Conservation (phyloP, 2,888 invertebrate species). For the Cepaea hortensis region DNA sequence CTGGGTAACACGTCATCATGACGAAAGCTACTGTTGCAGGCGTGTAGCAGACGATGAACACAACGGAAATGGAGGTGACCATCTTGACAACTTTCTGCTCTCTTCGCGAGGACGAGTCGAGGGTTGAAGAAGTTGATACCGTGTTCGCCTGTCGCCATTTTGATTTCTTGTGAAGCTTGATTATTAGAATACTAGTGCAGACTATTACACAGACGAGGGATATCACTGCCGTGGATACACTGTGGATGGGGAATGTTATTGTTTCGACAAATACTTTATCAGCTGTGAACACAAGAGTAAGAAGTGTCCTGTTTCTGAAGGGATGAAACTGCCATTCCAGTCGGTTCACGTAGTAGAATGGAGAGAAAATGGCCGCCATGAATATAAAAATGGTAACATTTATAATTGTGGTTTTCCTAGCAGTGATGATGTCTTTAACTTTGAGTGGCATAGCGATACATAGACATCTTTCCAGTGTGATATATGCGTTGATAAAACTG, state of each 20-base stretch:
- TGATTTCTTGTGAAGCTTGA: slow-evolving; percentile 8
- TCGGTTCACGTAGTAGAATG: slow-evolving; percentile 24
- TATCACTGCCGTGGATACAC: neutral
- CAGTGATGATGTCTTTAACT: neutral
- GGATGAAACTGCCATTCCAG: slow-evolving; percentile 8
- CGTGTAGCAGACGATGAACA: slow-evolving; percentile 21
- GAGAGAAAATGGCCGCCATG: slow-evolving; percentile 14
- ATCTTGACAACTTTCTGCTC: slow-evolving; percentile 12
- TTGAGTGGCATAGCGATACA: slow-evolving; percentile 16
- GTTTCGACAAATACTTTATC: slow-evolving; percentile 23
- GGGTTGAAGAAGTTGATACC: neutral
- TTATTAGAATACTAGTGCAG: neutral
- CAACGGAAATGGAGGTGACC: slow-evolving; percentile 5
- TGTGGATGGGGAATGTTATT: slow-evolving; percentile 6
- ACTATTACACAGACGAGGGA: neutral
- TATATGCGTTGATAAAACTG: slow-evolving; percentile 6
- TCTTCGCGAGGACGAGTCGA: neutral
- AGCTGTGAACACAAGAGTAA: neutral
- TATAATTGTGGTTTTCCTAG: neutral
- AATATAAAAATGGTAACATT: slow-evolving; percentile 4
- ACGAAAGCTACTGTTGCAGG: slow-evolving; percentile 9
- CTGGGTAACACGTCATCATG: neutral
- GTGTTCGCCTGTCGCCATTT: slow-evolving; percentile 2
- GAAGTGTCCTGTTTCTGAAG: neutral
- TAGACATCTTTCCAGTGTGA: slow-evolving; percentile 15